These are phyloP conservation scores for Acleris cristana DNA, from an alignment of 2,888 invertebrate species.

Conservation along the genomic window DNA sequence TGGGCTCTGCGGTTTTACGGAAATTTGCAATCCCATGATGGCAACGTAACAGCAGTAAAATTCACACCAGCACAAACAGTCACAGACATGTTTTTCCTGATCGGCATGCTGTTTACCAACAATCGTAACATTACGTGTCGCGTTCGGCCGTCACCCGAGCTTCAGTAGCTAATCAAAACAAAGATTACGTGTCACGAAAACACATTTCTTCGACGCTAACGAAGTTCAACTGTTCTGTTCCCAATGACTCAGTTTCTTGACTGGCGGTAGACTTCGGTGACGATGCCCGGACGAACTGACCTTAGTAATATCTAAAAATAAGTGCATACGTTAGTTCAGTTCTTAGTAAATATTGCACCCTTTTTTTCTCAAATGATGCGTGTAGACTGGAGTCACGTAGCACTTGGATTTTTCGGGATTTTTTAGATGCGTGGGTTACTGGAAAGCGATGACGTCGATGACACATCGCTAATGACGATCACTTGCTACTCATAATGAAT, in stretches of 20 bases:
- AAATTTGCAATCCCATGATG: too few species aligned
- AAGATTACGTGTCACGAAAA: slow-evolving; percentile 18
- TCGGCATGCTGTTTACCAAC: too few species aligned
- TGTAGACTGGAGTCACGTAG: slow-evolving; percentile 43
- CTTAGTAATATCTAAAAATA: slow-evolving; percentile 34
- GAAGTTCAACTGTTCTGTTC: slow-evolving; percentile 9
- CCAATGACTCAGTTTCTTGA: slow-evolving; percentile 22
- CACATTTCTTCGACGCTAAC: slow-evolving; percentile 10
- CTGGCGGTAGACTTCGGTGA: slow-evolving; percentile 22
- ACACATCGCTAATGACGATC: too few species aligned
- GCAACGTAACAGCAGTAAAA: too few species aligned
- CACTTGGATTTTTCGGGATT: slow-evolving; percentile 20
- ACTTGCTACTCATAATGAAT: too few species aligned
- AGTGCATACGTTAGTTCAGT: slow-evolving; percentile 19
- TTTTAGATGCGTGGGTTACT: not conserved
- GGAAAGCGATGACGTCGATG: not conserved
- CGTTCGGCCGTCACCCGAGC: too few species aligned
- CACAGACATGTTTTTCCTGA: too few species aligned
- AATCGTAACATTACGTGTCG: too few species aligned
- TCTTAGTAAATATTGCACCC: slow-evolving; percentile 19
- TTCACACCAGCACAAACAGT: too few species aligned
- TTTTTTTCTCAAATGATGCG: slow-evolving; percentile 18
- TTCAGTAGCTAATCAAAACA: not conserved
- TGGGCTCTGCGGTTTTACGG: too few species aligned
- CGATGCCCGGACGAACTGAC: slow-evolving; percentile 25